Evolutionary conservation across 2,113 vertebrate genomes (phyloP), one percentile per base, ranked within the genome.

Genomic region (Mormyrus lacerda): DNA sequence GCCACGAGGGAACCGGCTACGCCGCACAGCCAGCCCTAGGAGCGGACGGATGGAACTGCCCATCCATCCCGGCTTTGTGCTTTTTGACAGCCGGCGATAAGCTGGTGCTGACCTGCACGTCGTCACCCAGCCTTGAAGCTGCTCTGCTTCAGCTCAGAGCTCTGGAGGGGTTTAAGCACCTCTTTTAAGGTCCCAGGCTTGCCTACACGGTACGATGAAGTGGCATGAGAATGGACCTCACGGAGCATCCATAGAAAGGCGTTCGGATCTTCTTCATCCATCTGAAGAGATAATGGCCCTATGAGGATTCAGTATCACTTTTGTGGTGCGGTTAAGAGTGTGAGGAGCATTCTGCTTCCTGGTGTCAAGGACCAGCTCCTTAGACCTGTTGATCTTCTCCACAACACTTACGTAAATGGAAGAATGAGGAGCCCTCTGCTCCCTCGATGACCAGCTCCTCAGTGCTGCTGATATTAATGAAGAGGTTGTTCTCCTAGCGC

Each of bases 1-100:
- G 95, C 92, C 92, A 94, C 93, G 42, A 79, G 90, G 89, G 89
- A 90, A 91, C 90, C 90, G 90, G 93, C 93, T 93, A 93, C 92
- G 93, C 91, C 76, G 53, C 82, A 50, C 83, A n/a, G 31, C 55
- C 87, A 89, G 84, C 61, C 27, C 89, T 90, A 88, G 87, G 91
- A 89, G 90, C 88, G 89, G 91, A 91, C 89, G 91, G 93, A 93
- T 89, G 90, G 90, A 88, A 87, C 90, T 58, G 31, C 88, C 90
- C 89, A 89, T 93, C 91, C 87, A 88, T 91, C 91, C 88, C 88
- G 79, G 89, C 69, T 53, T 87, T 50, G 0, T 65, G 88, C 87
- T 73, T 47, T 89, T 91, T 89, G 91, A 90, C 91, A 48, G 88
- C n/a, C 27, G 31, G 45, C 92, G 92, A 94, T 93, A 93, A 84